phyloP scores from a whole-genome alignment of 2,113 vertebrate species.

The Saccopteryx leptura region DNA sequence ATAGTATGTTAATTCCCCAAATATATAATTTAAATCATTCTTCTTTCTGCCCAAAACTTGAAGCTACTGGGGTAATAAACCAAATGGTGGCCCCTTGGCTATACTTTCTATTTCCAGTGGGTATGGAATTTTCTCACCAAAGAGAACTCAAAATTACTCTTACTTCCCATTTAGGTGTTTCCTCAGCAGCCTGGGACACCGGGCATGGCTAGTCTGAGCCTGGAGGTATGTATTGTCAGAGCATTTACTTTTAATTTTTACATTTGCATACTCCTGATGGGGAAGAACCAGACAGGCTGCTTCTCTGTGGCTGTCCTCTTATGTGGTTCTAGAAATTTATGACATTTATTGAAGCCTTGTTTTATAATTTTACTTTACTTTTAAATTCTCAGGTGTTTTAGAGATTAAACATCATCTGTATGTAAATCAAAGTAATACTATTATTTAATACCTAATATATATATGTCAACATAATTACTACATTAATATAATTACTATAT shows the following conservation, averaged over 20 bases:
- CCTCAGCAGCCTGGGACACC: conserved; percentile 67
- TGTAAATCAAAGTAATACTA: conserved; percentile 59
- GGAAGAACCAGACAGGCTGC: background rate
- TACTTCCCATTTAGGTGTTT: conserved; percentile 71
- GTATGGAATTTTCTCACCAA: background rate
- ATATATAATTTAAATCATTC: conserved; percentile 16
- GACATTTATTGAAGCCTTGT: background rate
- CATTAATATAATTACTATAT: background rate
- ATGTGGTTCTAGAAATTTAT: background rate
- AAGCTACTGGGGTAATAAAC: background rate
- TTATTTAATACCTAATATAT: conserved; percentile 5
- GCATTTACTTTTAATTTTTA: background rate
- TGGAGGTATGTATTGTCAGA: conserved; percentile 74
- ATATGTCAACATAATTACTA: background rate
- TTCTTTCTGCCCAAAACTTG: conserved; percentile 30
- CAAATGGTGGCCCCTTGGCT: background rate
- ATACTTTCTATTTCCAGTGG: background rate
- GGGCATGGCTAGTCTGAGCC: conserved; percentile 73
- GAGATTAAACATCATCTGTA: background rate
- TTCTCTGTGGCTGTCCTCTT: background rate
- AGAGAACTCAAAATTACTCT: conserved; percentile 21
- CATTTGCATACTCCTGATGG: background rate
- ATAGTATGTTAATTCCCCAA: background rate
- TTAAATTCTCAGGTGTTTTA: conserved; percentile 43
- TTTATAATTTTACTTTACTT: conserved; percentile 15